Conservation (phyloP, 2,797 vertebrate species). For the Pangasius djambal region DNA sequence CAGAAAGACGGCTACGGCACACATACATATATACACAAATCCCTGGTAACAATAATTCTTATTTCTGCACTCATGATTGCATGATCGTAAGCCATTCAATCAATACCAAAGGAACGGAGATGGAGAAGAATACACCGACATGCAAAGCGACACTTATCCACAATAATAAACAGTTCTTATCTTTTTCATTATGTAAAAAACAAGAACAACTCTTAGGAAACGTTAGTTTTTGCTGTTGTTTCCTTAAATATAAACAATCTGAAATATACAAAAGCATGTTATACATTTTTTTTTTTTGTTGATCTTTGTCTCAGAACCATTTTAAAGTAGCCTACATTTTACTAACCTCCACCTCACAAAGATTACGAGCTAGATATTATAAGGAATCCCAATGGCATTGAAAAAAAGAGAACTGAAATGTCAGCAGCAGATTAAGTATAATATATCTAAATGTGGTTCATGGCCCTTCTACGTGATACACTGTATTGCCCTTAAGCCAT, state of each 20-base stretch:
- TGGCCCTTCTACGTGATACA: slow-evolving; percentile 70
- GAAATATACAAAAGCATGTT: slow-evolving; percentile 82
- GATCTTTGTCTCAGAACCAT: slow-evolving; percentile 71
- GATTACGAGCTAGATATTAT: slow-evolving; percentile 75
- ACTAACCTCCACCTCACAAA: slow-evolving; percentile 70
- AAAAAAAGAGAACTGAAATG: slow-evolving; percentile 68
- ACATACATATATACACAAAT: slow-evolving; percentile 69
- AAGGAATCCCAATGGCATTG: slow-evolving; percentile 72
- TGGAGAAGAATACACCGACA: slow-evolving; percentile 69
- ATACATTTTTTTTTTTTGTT: slow-evolving; percentile 70
- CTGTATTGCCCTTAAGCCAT: slow-evolving; percentile 68
- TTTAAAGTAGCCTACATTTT: slow-evolving; percentile 69
- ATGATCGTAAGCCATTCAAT: slow-evolving; percentile 72
- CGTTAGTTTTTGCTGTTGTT: slow-evolving; percentile 49
- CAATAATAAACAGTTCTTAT: slow-evolving; percentile 73
- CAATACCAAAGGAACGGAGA: slow-evolving; percentile 64
- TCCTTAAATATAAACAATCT: slow-evolving; percentile 79
- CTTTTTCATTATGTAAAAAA: slow-evolving; percentile 75
- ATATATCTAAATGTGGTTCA: slow-evolving; percentile 65
- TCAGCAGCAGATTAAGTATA: slow-evolving; percentile 72
- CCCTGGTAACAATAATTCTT: slow-evolving; percentile 40
- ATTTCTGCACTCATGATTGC: slow-evolving; percentile 58
- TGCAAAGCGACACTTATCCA: slow-evolving; percentile 77
- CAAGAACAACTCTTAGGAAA: slow-evolving; percentile 79
- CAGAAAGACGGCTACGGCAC: slow-evolving; percentile 59